Evolutionary conservation across 1,140 invertebrate species (phyloP), one percentile per base, ranked within the genome.

Genomic region (Cydia pomonella): DNA sequence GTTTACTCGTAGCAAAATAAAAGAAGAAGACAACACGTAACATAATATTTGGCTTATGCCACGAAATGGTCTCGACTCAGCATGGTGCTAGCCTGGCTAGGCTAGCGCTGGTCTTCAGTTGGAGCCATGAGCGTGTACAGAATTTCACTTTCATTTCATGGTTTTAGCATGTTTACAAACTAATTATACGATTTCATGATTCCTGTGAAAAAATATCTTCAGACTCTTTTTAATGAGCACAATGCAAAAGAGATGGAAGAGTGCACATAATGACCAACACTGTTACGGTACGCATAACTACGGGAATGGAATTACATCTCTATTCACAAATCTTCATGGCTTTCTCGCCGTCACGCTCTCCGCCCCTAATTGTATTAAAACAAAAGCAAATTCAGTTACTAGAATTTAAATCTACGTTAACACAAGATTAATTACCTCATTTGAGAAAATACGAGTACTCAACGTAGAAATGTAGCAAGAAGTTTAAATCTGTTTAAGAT

Each of bases 301-400:
- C 29, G 5, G 27, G 29, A 69, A 69, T 69, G 33, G 16, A 69
- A 69, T 69, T 38, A 69, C 64, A 69, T 69, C 64, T 69, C 64
- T 69, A 69, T 69, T 69, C 64, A 69, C 29, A 18, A 33, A 69
- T 33, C 27, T 9, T 66, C 63, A 66, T 69, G 29, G 64, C 64
- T 69, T 69, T 62, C 27, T 27, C 41, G 47, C 10, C 64, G 72
- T 76, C 69, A 72, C 72, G 69, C 75, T 76, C 72, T 76, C 75
- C 62, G 69, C 38, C 69, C 41, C 63, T 76, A 76, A 73, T 76
- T 76, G 71, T 50, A 63, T 50, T 72, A n/a, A 25, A 9, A 27
- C 18, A 25, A 47, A 79, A 18, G 71, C 73, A 64, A 66, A 72
- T 2, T 18, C 12, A 59, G 21, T 23, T 3, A n/a, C 18, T 12